Evolutionary conservation across 2,888 invertebrate species (phyloP).

Genomic region (Prenolepis imparis): DNA sequence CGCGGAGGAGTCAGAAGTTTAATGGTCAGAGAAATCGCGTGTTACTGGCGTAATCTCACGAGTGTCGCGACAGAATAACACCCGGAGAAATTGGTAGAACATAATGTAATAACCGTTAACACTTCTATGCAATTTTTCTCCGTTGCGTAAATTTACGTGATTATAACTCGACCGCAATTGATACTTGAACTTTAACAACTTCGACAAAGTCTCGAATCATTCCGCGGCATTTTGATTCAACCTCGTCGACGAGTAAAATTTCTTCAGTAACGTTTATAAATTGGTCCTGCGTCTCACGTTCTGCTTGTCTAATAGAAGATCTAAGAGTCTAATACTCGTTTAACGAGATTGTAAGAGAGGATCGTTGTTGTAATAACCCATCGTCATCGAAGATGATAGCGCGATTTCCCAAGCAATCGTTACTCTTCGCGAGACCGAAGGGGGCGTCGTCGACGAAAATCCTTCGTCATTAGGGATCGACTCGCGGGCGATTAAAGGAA

Average conservation of each 20-base stretch:
- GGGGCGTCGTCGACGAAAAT: conserved; percentile 39
- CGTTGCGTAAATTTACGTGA: conserved; percentile 44
- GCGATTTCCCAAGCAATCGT: conserved; percentile 45
- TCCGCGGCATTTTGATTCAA: conserved; percentile 1
- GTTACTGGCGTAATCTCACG: conserved; percentile 50
- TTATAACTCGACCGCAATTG: conserved; percentile 9
- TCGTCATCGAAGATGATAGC: conserved; percentile 18
- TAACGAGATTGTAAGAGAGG: conserved; percentile 35
- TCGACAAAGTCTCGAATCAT: neutral
- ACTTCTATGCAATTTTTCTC: conserved; percentile 18
- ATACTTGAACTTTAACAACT: neutral
- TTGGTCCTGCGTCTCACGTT: conserved; percentile 10
- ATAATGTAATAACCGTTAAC: conserved; percentile 43
- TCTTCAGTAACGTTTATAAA: neutral
- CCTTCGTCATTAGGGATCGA: conserved; percentile 34
- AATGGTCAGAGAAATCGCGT: conserved; percentile 63
- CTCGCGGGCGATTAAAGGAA: conserved; percentile 54
- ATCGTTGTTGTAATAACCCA: conserved; percentile 16
- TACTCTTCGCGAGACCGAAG: conserved; percentile 19
- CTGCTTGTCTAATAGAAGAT: conserved; percentile 15
- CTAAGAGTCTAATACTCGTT: neutral
- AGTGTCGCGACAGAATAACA: conserved; percentile 57
- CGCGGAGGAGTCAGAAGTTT: conserved; percentile 51
- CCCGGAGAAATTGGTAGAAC: conserved; percentile 57
- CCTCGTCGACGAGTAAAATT: conserved; percentile 1